Percentiles rank a stretch among this genome's conserved stretches.
phyloP scores from a whole-genome alignment of 2,113 vertebrate species.

The Saguinus midas region DNA sequence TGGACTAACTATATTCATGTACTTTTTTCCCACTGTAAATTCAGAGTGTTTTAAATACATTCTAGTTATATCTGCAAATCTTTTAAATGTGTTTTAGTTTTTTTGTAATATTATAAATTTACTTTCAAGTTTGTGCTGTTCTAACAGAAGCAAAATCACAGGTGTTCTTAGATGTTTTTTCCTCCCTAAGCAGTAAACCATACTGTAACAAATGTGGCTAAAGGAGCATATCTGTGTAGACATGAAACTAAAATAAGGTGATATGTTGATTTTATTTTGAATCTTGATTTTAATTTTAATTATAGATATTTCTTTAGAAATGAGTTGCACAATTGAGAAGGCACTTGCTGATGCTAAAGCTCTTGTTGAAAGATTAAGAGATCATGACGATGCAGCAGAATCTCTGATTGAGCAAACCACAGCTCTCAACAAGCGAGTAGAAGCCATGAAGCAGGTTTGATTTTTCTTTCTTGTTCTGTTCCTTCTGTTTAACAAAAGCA shows the following conservation, averaged over 20 bases:
- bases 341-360: conserved; percentile 97
- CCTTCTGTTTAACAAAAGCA: neutral
- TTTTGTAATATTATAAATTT: neutral
- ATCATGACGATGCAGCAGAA: conserved; percentile 96
- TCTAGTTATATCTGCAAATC: neutral
- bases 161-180: neutral
- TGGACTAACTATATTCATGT: neutral
- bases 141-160: neutral
- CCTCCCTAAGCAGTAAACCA: neutral
- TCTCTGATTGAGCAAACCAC: conserved; percentile 97
- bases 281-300: conserved; percentile 36
- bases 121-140: neutral
- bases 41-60: conserved; percentile 9
- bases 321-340: conserved; percentile 96
- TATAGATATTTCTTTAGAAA: conserved; percentile 79
- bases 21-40: neutral
- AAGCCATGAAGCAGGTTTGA: conserved; percentile 97
- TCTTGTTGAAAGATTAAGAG: conserved; percentile 93
- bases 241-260: neutral
- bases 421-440: conserved; percentile 95
- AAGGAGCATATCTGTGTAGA: neutral
- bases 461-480: neutral
- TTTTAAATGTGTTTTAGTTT: neutral
- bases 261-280: conserved; percentile 1
- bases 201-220: neutral